Conservation (phyloP, 1,140 invertebrate species). For the Zaprionus vittiger region DNA sequence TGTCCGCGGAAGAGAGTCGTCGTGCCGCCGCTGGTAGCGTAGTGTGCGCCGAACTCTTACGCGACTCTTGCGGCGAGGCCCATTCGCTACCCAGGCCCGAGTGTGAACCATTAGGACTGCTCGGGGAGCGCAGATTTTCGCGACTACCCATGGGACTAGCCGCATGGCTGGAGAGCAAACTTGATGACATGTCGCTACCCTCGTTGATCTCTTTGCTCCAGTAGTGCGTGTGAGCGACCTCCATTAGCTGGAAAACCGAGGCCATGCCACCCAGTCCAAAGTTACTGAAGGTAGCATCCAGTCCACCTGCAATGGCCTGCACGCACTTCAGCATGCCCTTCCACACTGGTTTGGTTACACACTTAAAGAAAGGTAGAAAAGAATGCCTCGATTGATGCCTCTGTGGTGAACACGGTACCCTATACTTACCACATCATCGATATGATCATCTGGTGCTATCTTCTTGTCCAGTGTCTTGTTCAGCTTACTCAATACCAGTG, state of each 20-base stretch:
- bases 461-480: constrained; percentile 97
- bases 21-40: constrained; percentile 53
- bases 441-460: constrained; percentile 97
- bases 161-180: constrained; percentile 82
- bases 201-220: constrained; percentile 95
- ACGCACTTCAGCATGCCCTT: constrained; percentile 98
- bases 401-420: background rate
- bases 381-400: background rate
- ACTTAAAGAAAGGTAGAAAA: constrained; percentile 86
- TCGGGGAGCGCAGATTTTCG: constrained; percentile 89
- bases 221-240: constrained; percentile 99
- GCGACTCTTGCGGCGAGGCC: constrained; percentile 82
- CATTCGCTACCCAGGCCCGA: constrained; percentile 79
- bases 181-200: constrained; percentile 85
- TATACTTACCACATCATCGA: constrained; percentile 97
- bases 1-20: constrained; percentile 82
- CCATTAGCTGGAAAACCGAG: constrained; percentile 97
- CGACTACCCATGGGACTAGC: constrained; percentile 91
- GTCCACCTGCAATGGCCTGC: constrained; percentile 93
- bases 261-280: constrained; percentile 98
- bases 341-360: constrained; percentile 94
- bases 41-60: constrained; percentile 82
- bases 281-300: constrained; percentile 96
- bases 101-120: constrained; percentile 74
- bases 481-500: constrained; percentile 97